Percentiles rank a stretch among this genome's conserved stretches.
Evolutionary conservation across 2,888 invertebrate species (phyloP).

Genomic region (Rambutsinella grinnellia): DNA sequence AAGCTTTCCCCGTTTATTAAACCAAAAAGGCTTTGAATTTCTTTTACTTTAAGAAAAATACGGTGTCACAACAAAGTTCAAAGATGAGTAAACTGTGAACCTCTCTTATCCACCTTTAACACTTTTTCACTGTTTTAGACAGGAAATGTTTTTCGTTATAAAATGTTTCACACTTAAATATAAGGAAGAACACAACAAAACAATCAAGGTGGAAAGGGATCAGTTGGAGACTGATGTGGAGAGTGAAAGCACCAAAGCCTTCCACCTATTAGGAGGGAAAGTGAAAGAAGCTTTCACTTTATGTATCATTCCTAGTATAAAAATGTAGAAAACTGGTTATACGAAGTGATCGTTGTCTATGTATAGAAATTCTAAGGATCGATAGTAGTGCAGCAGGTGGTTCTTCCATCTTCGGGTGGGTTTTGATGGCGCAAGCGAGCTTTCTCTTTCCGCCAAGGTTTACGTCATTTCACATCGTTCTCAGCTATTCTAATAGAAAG

Average conservation of each 20-base stretch:
- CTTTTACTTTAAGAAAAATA: no score
- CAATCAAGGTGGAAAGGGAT: background rate
- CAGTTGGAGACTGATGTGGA: background rate
- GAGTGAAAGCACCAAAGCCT: background rate
- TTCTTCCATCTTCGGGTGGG: slow-evolving; percentile 41
- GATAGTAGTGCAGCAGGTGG: slow-evolving; percentile 49
- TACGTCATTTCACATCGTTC: no score
- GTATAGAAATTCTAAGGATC: slow-evolving; percentile 1
- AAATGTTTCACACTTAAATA: no score
- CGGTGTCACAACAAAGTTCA: background rate
- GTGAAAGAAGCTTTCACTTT: background rate
- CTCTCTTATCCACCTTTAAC: no score
- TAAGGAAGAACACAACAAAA: no score
- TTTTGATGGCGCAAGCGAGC: slow-evolving; percentile 9
- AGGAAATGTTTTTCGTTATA: no score
- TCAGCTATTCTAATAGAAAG: slow-evolving; percentile 28
- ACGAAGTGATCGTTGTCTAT: background rate
- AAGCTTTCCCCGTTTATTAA: no score
- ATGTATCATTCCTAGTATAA: slow-evolving; percentile 9
- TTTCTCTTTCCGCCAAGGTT: background rate
- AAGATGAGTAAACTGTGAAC: no score
- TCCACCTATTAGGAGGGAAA: background rate
- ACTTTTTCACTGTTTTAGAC: no score
- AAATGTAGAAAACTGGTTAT: background rate
- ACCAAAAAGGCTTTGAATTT: no score